A percentile compares a stretch with the other conserved stretches of the same genome.
Conservation (phyloP, 2,113 vertebrate species). For the Garra rufa region DNA sequence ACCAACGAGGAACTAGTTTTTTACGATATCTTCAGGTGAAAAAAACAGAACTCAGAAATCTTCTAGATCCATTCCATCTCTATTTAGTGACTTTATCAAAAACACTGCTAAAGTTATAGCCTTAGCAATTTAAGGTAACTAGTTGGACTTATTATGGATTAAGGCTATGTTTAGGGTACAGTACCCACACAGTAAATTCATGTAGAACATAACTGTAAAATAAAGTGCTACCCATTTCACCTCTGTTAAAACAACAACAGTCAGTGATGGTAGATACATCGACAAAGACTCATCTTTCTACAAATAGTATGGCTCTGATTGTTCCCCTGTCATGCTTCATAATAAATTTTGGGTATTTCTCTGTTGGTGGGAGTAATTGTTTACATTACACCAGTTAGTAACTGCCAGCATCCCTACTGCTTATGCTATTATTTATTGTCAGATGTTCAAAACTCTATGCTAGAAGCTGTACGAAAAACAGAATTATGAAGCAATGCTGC, state of each 20-base stretch:
- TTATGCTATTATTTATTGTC: slow-evolving; percentile 12
- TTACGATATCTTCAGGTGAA: background rate
- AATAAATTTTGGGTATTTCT: background rate
- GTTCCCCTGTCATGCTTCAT: background rate
- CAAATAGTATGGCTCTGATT: background rate
- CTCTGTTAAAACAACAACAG: background rate
- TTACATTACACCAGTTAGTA: background rate
- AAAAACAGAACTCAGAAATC: background rate
- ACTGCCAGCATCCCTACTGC: background rate
- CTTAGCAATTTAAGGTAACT: background rate
- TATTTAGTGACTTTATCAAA: background rate
- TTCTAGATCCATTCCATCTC: too few species aligned
- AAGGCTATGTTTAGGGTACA: background rate
- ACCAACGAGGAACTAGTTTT: background rate
- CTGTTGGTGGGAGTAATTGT: background rate
- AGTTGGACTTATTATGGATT: background rate
- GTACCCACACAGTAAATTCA: background rate
- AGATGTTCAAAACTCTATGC: too few species aligned
- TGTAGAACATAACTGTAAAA: background rate
- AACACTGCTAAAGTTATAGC: too few species aligned
- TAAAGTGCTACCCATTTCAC: background rate
- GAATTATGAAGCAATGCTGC: too few species aligned
- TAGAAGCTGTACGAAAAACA: too few species aligned
- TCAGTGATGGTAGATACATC: background rate
- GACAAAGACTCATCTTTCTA: background rate